Evolutionary conservation across 2,113 vertebrate species (phyloP).

Genomic region (Chrysemys picta): DNA sequence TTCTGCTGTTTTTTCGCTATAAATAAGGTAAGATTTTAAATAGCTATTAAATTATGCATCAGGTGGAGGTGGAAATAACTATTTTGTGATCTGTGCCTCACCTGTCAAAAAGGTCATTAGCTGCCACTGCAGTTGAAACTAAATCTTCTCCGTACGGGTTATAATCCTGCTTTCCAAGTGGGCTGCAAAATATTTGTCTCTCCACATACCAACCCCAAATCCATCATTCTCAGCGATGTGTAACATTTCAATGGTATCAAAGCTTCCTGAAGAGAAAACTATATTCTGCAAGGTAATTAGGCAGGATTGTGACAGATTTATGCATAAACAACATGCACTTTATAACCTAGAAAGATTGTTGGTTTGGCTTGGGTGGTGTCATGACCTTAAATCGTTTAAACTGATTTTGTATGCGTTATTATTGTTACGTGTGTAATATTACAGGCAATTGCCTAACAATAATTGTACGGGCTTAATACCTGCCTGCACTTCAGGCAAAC

Average conservation of each 20-base stretch:
- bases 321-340: neutral
- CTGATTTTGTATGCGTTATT: neutral
- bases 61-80: neutral
- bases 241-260: accelerated
- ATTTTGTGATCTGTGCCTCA: neutral
- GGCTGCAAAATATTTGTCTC: neutral
- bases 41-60: neutral
- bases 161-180: neutral
- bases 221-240: accelerated
- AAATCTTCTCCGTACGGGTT: accelerated
- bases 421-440: neutral
- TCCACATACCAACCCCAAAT: neutral
- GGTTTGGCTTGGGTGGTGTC: neutral
- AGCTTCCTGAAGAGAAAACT: neutral
- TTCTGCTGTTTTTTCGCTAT: neutral
- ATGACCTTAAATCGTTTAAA: neutral
- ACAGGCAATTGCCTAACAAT: conserved; percentile 13
- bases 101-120: neutral
- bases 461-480: neutral
- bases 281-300: neutral
- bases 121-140: accelerated
- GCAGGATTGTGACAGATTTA: neutral
- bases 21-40: neutral
- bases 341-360: neutral
- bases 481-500: neutral